Percentiles rank a stretch among this genome's conserved stretches.
phyloP scores from a whole-genome alignment of 2,888 invertebrate species.

The Vesta saturnalis region DNA sequence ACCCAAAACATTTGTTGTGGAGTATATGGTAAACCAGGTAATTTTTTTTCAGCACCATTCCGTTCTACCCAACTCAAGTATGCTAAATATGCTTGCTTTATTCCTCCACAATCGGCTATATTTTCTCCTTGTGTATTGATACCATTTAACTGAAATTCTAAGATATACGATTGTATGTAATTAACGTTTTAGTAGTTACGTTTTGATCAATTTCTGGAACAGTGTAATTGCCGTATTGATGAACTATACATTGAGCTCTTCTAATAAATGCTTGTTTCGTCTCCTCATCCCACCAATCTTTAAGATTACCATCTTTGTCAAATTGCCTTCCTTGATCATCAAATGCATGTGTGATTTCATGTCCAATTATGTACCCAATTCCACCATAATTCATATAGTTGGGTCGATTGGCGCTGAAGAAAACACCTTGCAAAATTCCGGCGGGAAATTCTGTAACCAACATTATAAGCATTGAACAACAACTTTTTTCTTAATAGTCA shows the following conservation, averaged over 20 bases:
- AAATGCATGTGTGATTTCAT: slow-evolving; percentile 87
- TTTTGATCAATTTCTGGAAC: slow-evolving; percentile 71
- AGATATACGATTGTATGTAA: background rate
- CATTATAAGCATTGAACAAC: too few species aligned
- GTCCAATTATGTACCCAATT: slow-evolving; percentile 86
- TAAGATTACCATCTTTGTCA: slow-evolving; percentile 33
- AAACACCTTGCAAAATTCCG: slow-evolving; percentile 86
- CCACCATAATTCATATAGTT: slow-evolving; percentile 88
- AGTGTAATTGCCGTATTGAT: slow-evolving; percentile 89
- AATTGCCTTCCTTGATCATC: slow-evolving; percentile 59
- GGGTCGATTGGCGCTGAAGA: slow-evolving; percentile 84
- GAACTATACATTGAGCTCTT: slow-evolving; percentile 84
- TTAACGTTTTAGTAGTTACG: slow-evolving; percentile 61
- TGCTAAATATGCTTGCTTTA: slow-evolving; percentile 89
- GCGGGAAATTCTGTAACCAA: slow-evolving; percentile 86
- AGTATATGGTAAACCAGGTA: slow-evolving; percentile 77
- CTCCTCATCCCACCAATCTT: slow-evolving; percentile 75
- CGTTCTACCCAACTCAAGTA: slow-evolving; percentile 79
- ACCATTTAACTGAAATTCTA: slow-evolving; percentile 78
- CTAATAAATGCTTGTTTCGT: slow-evolving; percentile 82
- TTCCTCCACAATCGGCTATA: slow-evolving; percentile 94
- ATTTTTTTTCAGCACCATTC: slow-evolving; percentile 66
- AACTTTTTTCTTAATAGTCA: too few species aligned
- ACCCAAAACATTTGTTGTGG: slow-evolving; percentile 84
- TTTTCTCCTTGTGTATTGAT: slow-evolving; percentile 94